phyloP scores from a whole-genome alignment of 2,888 invertebrate species.

The Andrena camellia region DNA sequence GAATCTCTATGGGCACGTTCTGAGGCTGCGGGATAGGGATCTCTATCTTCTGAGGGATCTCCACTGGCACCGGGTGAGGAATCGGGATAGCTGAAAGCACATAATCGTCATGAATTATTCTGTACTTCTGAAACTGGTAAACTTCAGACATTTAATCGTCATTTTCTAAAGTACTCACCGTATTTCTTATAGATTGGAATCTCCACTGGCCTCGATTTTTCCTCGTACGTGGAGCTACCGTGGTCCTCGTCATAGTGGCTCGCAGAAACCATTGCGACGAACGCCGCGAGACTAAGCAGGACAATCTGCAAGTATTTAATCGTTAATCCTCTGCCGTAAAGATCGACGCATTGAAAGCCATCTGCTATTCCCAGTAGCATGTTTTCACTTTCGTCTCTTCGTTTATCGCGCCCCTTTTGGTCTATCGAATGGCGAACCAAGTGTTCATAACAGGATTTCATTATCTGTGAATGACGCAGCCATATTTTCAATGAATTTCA shows the following conservation, averaged over 20 bases:
- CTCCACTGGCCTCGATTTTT: constrained; percentile 79
- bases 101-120: background rate
- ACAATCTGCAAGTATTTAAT: constrained; percentile 71
- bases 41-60: constrained; percentile 86
- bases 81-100: constrained; percentile 86
- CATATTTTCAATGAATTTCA: no score
- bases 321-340: background rate
- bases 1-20: constrained; percentile 86
- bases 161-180: constrained; percentile 70
- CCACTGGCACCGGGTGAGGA: constrained; percentile 87
- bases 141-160: background rate
- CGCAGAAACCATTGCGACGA: constrained; percentile 66
- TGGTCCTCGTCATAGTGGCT: constrained; percentile 77
- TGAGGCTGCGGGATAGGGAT: constrained; percentile 88
- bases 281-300: constrained; percentile 65
- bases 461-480: no score
- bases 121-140: background rate
- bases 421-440: no score
- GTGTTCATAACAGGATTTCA: no score
- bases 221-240: constrained; percentile 80
- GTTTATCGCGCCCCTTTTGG: background rate
- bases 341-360: background rate
- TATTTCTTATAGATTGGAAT: constrained; percentile 83
- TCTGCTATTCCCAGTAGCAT: background rate
- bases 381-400: constrained; percentile 16